Base-by-base conservation (phyloP, 2,888 invertebrate genomes). In the Limnephilus marmoratus region DNA sequence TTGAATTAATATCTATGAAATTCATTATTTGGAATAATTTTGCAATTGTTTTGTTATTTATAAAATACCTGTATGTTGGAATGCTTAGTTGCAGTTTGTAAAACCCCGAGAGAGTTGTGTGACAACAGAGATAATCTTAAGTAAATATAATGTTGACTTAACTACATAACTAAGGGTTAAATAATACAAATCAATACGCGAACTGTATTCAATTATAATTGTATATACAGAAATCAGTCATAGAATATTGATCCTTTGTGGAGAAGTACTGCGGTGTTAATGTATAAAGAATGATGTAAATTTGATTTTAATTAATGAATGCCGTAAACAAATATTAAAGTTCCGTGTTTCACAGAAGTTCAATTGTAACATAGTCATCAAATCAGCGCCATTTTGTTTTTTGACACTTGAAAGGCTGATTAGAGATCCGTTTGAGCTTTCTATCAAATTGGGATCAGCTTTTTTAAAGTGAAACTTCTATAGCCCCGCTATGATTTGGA, bases 161-260 rank as follows among this genome's bases (percentile, higher is more conserved):
- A 86, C 29, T 13, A 45, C 2, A 29, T 7, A 86, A 83, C 37
- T 83, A 83, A 18, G n/a, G 4, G 31, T 86, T 49, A 86, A 45
- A 45, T 45, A 45, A 86, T 86, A 85, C 85, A 82, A 82, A 82
- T 41, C 37, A 45, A 87, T 88, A 88, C 53, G 68, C 53, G 9
- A 34, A 88, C 68, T 88, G 88, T 68, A 88, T 31, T 37, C 68
- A 88, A 68, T 15, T 24, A 37, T 41, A 41, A 68, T 68, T 68
- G 68, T 88, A 88, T 88, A 68, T 88, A 88, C 88, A 88, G 53
- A 88, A 88, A 88, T 82, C 82, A 90, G 90, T 81, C 90, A 53
- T 81, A 90, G 86, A 86, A n/a, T 85, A 45, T 85, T 85, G 85
- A 37, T 85, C 85, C 85, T 85, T n/a, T 85, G 34, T n/a, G 29